Base-by-base conservation (phyloP, 64 coral and sea anemone species). In the Cladopsammia gracilis region DNA sequence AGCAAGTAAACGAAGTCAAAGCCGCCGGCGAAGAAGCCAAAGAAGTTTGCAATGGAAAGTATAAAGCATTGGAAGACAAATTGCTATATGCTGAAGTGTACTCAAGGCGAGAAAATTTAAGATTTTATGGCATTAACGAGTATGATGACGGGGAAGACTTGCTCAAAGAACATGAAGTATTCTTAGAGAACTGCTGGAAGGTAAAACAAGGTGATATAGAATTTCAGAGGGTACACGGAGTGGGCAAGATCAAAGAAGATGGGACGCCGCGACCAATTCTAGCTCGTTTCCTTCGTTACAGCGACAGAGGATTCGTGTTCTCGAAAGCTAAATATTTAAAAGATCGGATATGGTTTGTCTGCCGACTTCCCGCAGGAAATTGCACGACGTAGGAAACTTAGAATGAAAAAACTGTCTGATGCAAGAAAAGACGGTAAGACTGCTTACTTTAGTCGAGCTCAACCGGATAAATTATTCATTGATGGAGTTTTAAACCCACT, bases 371-470 rank as follows among this genome's bases (percentile, higher is more conserved):
- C 88, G n/a, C 79, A 81, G 45, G 62, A 79, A 56, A 79, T 72
- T 23, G 58, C 79, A 65, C n/a, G 70, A 23, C 62, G 61, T 22
- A 79, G 88, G 20, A 90, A 90, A 67, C 75, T 14, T 24, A n/a
- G 45, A 53, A 51, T 70, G 42, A 77, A 58, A 19, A 90, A 70
- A 61, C 75, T 80, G 50, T 10, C 74, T 15, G 48, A 88, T 24
- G 86, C 86, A 24, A 88, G 69, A 73, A 88, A 75, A 34, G 86
- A 72, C 58, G 70, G 86, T 24, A 88, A 88, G 58, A 88, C 26
- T n/a, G 86, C 86, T 50, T 88, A 56, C 69, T 88, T 75, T 50
- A 88, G n/a, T n/a, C n/a, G n/a, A n/a, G n/a, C n/a, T n/a, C n/a
- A n/a, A n/a, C n/a, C n/a, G n/a, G n/a, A n/a, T n/a, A n/a, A n/a